A percentile compares a stretch with the other conserved stretches of the same genome.
Evolutionary conservation across 2,888 invertebrate genomes (phyloP).

Genomic region (Stenurella melanura): DNA sequence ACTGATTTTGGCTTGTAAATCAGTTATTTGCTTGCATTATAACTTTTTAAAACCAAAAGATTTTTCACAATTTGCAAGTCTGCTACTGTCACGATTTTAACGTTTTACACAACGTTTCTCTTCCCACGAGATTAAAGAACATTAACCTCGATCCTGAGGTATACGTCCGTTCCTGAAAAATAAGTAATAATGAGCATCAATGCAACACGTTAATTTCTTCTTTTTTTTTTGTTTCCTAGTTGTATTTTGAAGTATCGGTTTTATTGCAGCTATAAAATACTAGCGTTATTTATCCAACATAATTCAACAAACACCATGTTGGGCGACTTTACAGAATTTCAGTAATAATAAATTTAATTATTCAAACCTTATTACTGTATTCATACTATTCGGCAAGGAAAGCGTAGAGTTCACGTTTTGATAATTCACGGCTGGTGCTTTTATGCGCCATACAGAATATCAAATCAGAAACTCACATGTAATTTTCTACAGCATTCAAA

Average conservation of each 20-base stretch:
- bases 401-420: background rate
- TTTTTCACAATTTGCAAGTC: too few relatives aligned
- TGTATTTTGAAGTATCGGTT: slow-evolving; percentile 28
- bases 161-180: too few relatives aligned
- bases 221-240: too few relatives aligned
- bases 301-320: slow-evolving; percentile 22
- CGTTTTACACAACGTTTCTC: too few relatives aligned
- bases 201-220: too few relatives aligned
- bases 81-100: too few relatives aligned
- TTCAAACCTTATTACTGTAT: slow-evolving; percentile 33
- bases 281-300: slow-evolving; percentile 29
- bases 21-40: too few relatives aligned
- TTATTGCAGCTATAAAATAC: slow-evolving; percentile 28
- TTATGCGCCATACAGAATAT: slow-evolving; percentile 11
- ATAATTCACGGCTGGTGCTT: slow-evolving; percentile 16
- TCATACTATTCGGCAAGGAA: slow-evolving; percentile 4
- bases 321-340: slow-evolving; percentile 30
- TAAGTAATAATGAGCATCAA: too few relatives aligned
- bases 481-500: slow-evolving; percentile 30
- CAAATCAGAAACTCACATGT: slow-evolving; percentile 27
- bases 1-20: too few relatives aligned
- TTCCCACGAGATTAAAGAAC: too few relatives aligned
- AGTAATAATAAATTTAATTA: slow-evolving; percentile 35
- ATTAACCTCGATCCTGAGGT: too few relatives aligned
- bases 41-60: too few relatives aligned